Evolutionary conservation across 2,888 invertebrate species (phyloP), one percentile per base, ranked within the genome.

Genomic region (Cerastis rubricosa): DNA sequence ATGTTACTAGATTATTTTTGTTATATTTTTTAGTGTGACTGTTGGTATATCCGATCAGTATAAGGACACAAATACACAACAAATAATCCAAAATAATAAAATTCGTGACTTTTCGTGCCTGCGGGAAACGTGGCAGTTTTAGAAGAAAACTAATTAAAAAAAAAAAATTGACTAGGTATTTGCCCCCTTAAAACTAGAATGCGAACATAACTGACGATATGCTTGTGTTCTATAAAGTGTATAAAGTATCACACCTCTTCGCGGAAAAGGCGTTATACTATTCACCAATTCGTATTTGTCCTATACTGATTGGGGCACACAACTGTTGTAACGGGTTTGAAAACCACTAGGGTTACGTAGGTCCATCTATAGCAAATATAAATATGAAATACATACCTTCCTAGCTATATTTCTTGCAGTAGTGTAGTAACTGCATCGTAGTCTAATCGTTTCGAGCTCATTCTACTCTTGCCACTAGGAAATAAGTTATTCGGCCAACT

Each of bases 391-490:
- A 82, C 79, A 79, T 74, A 82, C 74, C 79, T 69, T 74, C 57
- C 65, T 63, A 78, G 70, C 65, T 61, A 79, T 73, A 80, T 72
- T 81, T 76, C 75, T 82, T 88, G 77, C 85, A 76, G 79, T 80
- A 84, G 74, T 74, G 54, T 88, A 87, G 79, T 73, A 64, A 76
- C 79, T 86, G 87, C 89, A 87, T 85, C 80, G 77, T 84, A 87
- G 80, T 83, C 69, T 81, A 77, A 85, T 89, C 76, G 83, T 88
- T 87, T 88, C 86, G 87, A 89, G 93, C 93, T 93, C 92, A 92
- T 89, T 86, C 87, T 85, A 91, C 88, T 91, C 93, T 93, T 92
- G 94, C 94, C 94, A 94, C 84, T 91, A 91, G 90, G 75, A 78
- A 70, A 87, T 88, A 88, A 87, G 89, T 83, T 85, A 84, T 65